These are phyloP conservation scores for Tympanoctomys barrerae DNA, from an alignment of 2,797 vertebrate genomes.

Conservation along the genomic window DNA sequence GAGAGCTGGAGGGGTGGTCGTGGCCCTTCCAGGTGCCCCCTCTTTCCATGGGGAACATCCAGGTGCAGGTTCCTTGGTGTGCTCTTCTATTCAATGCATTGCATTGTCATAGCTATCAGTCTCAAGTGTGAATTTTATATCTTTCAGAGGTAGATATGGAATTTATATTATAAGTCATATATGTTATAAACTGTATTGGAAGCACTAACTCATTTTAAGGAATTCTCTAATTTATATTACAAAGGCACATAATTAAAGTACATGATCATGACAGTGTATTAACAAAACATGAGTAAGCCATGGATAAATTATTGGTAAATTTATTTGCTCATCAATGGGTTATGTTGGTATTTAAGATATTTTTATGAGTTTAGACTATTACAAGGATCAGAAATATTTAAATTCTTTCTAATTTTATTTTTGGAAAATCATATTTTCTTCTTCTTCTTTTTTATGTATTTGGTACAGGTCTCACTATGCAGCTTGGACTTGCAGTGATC, in stretches of 20 bases:
- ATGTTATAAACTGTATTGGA: background rate
- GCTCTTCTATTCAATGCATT: background rate
- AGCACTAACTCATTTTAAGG: background rate
- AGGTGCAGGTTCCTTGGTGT: background rate
- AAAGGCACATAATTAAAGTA: background rate
- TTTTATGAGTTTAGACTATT: conserved; percentile 2
- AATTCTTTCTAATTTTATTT: conserved; percentile 43
- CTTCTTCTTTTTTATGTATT: too few relatives aligned
- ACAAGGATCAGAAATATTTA: background rate
- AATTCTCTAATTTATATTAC: conserved; percentile 12
- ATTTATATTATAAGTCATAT: background rate
- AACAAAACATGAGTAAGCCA: background rate
- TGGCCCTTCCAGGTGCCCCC: background rate
- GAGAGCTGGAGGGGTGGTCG: background rate
- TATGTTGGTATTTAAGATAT: conserved; percentile 4
- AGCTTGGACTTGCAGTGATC: too few relatives aligned
- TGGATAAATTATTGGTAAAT: background rate
- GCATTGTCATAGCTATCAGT: background rate
- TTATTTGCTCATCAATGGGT: background rate
- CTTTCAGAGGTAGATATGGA: background rate
- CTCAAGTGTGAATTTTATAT: conserved; percentile 3
- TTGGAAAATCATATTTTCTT: conserved; percentile 3
- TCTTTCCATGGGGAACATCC: background rate
- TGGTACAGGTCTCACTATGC: too few relatives aligned
- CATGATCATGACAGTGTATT: background rate